Base-by-base conservation (phyloP, 2,113 vertebrate genomes). In the Candoia aspera region DNA sequence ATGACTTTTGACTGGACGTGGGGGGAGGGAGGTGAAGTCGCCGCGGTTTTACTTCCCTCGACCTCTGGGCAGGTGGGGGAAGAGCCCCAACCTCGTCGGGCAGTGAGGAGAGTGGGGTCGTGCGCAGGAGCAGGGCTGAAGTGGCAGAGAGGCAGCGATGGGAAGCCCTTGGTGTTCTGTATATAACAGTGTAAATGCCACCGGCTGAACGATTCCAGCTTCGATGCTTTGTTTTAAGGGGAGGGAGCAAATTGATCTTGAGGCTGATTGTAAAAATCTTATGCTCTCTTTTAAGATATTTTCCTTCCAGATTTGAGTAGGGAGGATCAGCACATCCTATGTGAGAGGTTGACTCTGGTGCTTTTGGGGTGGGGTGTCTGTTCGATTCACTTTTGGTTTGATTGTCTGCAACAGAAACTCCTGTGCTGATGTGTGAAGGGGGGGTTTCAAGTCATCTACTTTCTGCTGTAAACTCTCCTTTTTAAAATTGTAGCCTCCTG, bases 381-480 rank as follows among this genome's bases (percentile, higher is more conserved):
- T 29, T 68, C 8, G 90, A 60, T 8, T 59, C 58, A 33, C 24
- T 49, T 57, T 88, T 9, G 87, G 89, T 15, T 49, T 49, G 60
- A 0, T 73, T 46, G 23, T 29, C 33, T 89, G 29, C 58, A 68
- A 58, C 53, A 17, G 6, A 87, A 73, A 29, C 6, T 5, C 6
- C 60, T 33, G 8, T 87, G n/a, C 17, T 15, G n/a, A 21, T 84
- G 46, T 54, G 57, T 26, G 12, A 84, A 62, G 62, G 87, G 21
- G 21, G 2, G 49, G 49, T 94, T 93, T 12, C 1, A 1, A 68
- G 19, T 29, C 15, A 21, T 86, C 58, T 84, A 10, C 84, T 85
- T 58, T 92, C 54, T 93, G 90, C 90, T 90, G 84, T 87, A 58
- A 89, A 85, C 93, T 92, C 91, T 62, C 86, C 37, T 24, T 89